Evolutionary conservation across 2,113 vertebrate species (phyloP).

Genomic region (Eidolon helvum): DNA sequence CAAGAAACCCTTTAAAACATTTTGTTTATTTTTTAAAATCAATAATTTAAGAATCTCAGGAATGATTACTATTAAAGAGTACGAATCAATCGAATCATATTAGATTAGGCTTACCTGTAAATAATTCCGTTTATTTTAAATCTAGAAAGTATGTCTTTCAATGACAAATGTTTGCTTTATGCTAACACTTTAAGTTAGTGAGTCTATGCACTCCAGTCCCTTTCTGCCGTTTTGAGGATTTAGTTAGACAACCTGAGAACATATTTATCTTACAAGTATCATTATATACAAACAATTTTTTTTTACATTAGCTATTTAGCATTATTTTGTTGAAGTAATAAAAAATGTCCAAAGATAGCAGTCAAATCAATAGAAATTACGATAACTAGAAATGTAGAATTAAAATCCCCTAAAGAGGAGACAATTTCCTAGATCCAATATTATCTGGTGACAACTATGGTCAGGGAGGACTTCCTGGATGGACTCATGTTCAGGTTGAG

Average conservation of each 20-base stretch:
- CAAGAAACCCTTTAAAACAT: background rate
- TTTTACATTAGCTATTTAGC: background rate
- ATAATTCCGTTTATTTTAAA: background rate
- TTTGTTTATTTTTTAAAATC: background rate
- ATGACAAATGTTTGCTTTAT: background rate
- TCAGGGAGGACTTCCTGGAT: background rate
- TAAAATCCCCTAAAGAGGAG: background rate
- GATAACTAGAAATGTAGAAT: background rate
- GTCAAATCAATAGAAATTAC: background rate
- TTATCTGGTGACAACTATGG: background rate
- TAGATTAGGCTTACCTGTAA: background rate
- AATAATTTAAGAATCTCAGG: background rate
- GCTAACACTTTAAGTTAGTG: background rate
- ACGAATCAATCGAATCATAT: background rate
- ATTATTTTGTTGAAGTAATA: background rate
- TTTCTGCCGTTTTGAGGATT: background rate
- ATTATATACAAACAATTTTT: background rate
- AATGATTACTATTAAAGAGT: background rate
- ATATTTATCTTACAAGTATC: background rate
- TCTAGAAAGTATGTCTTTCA: background rate
- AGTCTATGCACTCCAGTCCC: background rate
- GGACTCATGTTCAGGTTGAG: background rate
- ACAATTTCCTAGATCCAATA: background rate
- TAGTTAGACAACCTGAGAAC: background rate
- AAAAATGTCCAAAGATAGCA: background rate